Conservation (phyloP, 2,888 invertebrate species). For the Leptopilina drosophilae region DNA sequence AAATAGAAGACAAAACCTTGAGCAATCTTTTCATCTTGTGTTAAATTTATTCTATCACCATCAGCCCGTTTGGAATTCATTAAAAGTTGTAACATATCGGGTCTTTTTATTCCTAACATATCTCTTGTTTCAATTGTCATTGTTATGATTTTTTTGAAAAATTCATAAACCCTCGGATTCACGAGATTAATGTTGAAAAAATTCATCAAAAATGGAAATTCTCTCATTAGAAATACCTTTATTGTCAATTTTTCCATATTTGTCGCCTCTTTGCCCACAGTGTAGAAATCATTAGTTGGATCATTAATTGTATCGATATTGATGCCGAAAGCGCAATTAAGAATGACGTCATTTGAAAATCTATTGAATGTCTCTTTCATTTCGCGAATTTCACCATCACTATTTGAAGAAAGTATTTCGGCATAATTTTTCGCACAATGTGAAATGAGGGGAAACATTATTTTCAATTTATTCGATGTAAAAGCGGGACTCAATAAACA, state of each 20-base stretch:
- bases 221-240: conserved; percentile 46
- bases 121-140: conserved; percentile 53
- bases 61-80: conserved; percentile 74
- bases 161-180: conserved; percentile 34
- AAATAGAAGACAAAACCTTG: conserved; percentile 74
- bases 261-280: conserved; percentile 58
- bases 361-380: conserved; percentile 64
- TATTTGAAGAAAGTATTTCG: conserved; percentile 40
- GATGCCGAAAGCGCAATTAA: conserved; percentile 75
- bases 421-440: conserved; percentile 56
- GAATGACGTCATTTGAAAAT: conserved; percentile 75
- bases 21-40: conserved; percentile 73
- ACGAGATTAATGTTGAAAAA: conserved; percentile 45
- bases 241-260: conserved; percentile 37
- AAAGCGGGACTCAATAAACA: conserved; percentile 43
- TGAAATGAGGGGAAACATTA: conserved; percentile 40
- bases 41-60: conserved; percentile 33
- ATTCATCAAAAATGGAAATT: conserved; percentile 44
- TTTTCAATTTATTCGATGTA: conserved; percentile 41
- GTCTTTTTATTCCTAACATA: conserved; percentile 68
- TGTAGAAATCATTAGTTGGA: conserved; percentile 64
- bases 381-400: neutral
- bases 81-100: conserved; percentile 80
- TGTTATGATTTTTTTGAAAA: conserved; percentile 53
- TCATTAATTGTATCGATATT: conserved; percentile 62